Conservation (phyloP, 2,113 vertebrate species). For the Octodon degus region DNA sequence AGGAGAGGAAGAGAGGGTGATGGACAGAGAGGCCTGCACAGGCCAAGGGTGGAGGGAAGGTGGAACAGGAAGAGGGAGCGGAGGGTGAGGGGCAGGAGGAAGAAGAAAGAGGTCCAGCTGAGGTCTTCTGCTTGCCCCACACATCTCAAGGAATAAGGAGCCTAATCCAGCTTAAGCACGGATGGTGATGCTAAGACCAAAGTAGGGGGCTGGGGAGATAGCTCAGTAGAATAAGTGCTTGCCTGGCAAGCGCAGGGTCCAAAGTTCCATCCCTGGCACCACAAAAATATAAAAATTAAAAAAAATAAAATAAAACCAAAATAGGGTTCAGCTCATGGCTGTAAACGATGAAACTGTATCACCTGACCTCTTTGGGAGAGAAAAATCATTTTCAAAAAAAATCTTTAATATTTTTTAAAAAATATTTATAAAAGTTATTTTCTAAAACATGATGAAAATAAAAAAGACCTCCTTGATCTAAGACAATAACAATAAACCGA, state of each 20-base stretch:
- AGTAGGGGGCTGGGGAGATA: too few relatives aligned
- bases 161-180: not conserved
- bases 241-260: too few relatives aligned
- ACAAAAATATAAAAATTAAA: not conserved
- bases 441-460: not conserved
- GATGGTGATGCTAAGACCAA: not conserved
- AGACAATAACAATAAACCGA: not conserved
- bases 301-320: not conserved
- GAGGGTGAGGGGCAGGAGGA: rapidly evolving
- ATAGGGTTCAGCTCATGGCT: not conserved
- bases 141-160: not conserved
- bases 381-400: not conserved
- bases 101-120: not conserved
- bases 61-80: too few relatives aligned
- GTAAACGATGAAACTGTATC: not conserved
- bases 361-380: constrained; percentile 6
- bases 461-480: not conserved
- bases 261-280: too few relatives aligned
- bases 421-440: too few relatives aligned
- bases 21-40: not conserved
- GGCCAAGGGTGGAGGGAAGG: not conserved
- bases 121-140: not conserved
- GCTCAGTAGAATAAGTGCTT: too few relatives aligned
- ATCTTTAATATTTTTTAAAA: too few relatives aligned
- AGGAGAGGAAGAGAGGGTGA: rapidly evolving